Percentiles rank a stretch among this genome's conserved stretches.
Evolutionary conservation across 2,797 vertebrate genomes (phyloP).

Genomic region (Poeciliopsis presidionis): DNA sequence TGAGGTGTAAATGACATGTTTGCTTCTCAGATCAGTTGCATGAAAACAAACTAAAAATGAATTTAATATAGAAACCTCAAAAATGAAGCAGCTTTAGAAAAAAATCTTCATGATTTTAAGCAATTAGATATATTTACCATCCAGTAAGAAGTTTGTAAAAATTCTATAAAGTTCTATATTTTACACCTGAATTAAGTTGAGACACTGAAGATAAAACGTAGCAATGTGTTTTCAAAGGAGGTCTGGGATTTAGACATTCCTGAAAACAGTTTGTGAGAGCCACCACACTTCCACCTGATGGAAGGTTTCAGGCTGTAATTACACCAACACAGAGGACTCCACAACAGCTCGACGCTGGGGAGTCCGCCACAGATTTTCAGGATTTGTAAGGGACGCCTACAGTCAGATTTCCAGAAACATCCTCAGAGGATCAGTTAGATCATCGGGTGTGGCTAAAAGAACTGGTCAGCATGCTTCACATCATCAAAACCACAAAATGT

Average conservation of each 20-base stretch:
- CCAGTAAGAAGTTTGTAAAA: background rate
- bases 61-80: slow-evolving; percentile 19
- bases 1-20: slow-evolving; percentile 35
- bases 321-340: slow-evolving; percentile 25
- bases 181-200: background rate
- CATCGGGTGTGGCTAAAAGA: background rate
- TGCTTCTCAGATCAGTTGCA: background rate
- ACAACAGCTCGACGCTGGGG: slow-evolving; percentile 25
- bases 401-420: background rate
- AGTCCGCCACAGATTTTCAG: slow-evolving; percentile 5
- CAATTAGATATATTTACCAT: background rate
- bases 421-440: slow-evolving; percentile 4
- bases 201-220: background rate
- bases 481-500: background rate
- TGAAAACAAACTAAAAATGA: background rate
- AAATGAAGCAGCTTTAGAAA: slow-evolving; percentile 4
- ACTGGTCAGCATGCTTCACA: background rate
- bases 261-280: slow-evolving; percentile 26
- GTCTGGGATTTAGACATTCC: slow-evolving; percentile 42
- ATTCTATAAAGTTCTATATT: background rate
- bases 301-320: slow-evolving; percentile 55
- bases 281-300: slow-evolving; percentile 32
- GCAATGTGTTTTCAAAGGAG: slow-evolving; percentile 14
- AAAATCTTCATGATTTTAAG: background rate
- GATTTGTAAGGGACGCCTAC: slow-evolving; percentile 24